Evolutionary conservation across 2,113 vertebrate genomes (phyloP), one percentile per base, ranked within the genome.

Genomic region (Zapus hudsonius): DNA sequence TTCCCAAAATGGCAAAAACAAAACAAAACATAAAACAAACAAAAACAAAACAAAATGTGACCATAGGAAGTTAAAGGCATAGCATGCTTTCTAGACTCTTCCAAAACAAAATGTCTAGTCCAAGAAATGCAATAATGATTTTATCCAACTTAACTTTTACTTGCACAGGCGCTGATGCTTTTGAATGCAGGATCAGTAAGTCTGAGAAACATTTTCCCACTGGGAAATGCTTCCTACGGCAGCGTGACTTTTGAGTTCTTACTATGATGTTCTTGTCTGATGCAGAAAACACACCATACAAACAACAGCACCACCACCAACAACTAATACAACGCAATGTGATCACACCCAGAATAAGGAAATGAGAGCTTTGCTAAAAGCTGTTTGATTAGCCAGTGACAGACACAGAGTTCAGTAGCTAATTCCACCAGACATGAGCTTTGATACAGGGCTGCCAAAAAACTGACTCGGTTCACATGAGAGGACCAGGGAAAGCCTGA

Each of bases 21-120:
- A n/a, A n/a, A n/a, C n/a, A 19, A 31, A 52, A 12, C 52, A 23
- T 4, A 27, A 40, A 57, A 36, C 7, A 72, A 59, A 91, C 36
- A 59, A 38, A 57, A 40, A 2, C 25, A 82, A 27, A 69, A 67
- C 6, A 33, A 64, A 67, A 73, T 20, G 63, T 52, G 52, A 61
- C 15, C 57, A 89, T 22, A 52, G 10, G 13, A 38, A 52, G 59
- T 59, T 66, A 79, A 75, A 73, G 23, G 27, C 52, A 75, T 25
- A 55, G n/a, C 31, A 78, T 75, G 47, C 66, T 89, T 44, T 52
- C 75, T 52, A 44, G 57, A 80, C 78, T 76, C 74, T 93, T 87
- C 52, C 72, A 70, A 91, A 91, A 85, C 23, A 72, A 42, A 93
- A 79, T 55, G 15, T 70, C n/a, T 44, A 83, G 19, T 13, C 69